Percentiles rank a stretch among this genome's conserved stretches.
Evolutionary conservation across 2,113 vertebrate species (phyloP).

Genomic region (Bungarus multicinctus): DNA sequence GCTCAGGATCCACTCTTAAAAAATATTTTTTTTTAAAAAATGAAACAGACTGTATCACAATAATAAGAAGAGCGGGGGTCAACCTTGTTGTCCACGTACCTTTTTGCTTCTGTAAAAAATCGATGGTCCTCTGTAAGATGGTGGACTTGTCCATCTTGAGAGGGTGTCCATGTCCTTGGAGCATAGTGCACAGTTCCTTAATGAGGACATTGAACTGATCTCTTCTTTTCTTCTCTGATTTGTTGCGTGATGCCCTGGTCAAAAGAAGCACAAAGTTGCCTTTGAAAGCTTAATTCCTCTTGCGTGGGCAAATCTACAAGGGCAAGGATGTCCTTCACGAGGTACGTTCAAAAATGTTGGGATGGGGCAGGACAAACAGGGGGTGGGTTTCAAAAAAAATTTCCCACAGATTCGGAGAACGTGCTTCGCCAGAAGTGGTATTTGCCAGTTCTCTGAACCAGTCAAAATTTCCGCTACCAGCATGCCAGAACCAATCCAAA

Average conservation of each 20-base stretch:
- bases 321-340: not conserved
- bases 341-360: not conserved
- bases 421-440: no score
- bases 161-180: slow-evolving; percentile 81
- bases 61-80: no score
- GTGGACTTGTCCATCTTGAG: slow-evolving; percentile 85
- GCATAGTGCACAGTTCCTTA: slow-evolving; percentile 80
- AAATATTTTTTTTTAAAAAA: not conserved
- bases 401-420: no score
- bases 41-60: not conserved
- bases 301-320: not conserved
- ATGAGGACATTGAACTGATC: slow-evolving; percentile 83
- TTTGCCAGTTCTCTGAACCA: no score
- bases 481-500: no score
- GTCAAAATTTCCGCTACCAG: no score
- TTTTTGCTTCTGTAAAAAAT: slow-evolving; percentile 85
- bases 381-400: no score
- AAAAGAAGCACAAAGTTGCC: slow-evolving; percentile 18
- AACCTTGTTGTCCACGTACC: slow-evolving; percentile 64
- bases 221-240: slow-evolving; percentile 83
- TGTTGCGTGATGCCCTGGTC: slow-evolving; percentile 77
- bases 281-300: not conserved
- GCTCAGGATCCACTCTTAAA: not conserved
- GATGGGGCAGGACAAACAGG: not conserved
- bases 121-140: slow-evolving; percentile 79